Evolutionary conservation across 2,888 invertebrate genomes (phyloP), one percentile per base, ranked within the genome.

Genomic region (Apoderus coryli): DNA sequence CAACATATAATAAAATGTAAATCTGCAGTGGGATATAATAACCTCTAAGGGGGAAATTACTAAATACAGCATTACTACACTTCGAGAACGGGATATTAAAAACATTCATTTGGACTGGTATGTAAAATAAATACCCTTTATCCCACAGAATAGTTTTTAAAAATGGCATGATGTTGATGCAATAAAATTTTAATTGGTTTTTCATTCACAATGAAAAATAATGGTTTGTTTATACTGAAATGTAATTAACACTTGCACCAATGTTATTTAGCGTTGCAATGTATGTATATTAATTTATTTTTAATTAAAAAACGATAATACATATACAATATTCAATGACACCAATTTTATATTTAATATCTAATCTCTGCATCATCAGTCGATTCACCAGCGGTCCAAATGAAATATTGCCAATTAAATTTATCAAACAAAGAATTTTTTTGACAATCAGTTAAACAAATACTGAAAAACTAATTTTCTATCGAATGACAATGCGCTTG

Each of bases 231-330:
- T 19, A 19, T 19, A n/a, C 19, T n/a, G 19, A 19, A 19, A 19
- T 19, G 19, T 19, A 19, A 7, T 19, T 19, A 19, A 19, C n/a
- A 19, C 6, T 19, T 19, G 19, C n/a, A n/a, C 19, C 6, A 19
- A n/a, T 19, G n/a, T 19, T 19, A 19, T 19, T 19, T n/a, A 19
- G 19, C 19, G 19, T 19, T 7, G 6, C 19, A 6, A 19, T 19
- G 19, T 19, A 19, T 19, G 19, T 19, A 19, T 19, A 19, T 19
- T 19, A 19, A 19, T 19, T 19, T 19, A 19, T 19, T 19, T 19
- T 19, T 19, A 19, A 19, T 19, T 19, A 19, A 19, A 19, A 19
- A 19, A 19, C 19, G 6, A 19, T 19, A 19, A 19, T 19, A n/a
- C 19, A 19, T 19, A 19, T 19, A 19, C 19, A 19, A 19, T 7